A percentile compares a stretch with the other conserved stretches of the same genome.
Conservation (phyloP, 2,113 vertebrate genomes). For the Grallaria varia region DNA sequence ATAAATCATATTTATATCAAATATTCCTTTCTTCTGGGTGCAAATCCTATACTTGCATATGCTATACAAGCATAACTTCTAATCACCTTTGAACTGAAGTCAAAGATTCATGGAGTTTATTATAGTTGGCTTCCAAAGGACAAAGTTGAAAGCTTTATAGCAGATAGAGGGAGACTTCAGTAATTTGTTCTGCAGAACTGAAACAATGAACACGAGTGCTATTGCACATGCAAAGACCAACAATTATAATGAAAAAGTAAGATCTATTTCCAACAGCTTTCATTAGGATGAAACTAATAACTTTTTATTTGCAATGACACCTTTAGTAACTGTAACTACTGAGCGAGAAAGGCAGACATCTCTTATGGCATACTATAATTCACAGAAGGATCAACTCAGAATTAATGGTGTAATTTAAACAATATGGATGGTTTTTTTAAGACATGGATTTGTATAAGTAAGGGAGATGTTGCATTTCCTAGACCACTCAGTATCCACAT, state of each 20-base stretch:
- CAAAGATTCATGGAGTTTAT: background rate
- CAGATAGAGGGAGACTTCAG: background rate
- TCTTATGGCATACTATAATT: background rate
- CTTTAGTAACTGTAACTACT: background rate
- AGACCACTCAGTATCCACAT: background rate
- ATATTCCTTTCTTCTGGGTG: background rate
- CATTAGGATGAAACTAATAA: background rate
- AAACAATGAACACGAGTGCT: background rate
- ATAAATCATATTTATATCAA: background rate
- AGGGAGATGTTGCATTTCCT: background rate
- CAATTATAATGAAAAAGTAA: background rate
- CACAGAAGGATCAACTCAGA: background rate
- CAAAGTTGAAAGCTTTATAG: slow-evolving; percentile 30
- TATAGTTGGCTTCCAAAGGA: slow-evolving; percentile 24
- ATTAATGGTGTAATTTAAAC: background rate
- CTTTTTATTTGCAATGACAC: background rate
- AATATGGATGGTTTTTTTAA: background rate
- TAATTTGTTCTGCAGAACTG: background rate
- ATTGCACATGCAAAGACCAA: background rate
- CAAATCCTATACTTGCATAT: background rate
- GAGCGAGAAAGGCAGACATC: background rate
- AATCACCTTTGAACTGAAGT: slow-evolving; percentile 28
- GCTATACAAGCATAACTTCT: background rate
- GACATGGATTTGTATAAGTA: background rate
- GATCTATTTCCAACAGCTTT: background rate